Conservation (phyloP, 2,888 invertebrate genomes). For the Crocallis elinguaria region DNA sequence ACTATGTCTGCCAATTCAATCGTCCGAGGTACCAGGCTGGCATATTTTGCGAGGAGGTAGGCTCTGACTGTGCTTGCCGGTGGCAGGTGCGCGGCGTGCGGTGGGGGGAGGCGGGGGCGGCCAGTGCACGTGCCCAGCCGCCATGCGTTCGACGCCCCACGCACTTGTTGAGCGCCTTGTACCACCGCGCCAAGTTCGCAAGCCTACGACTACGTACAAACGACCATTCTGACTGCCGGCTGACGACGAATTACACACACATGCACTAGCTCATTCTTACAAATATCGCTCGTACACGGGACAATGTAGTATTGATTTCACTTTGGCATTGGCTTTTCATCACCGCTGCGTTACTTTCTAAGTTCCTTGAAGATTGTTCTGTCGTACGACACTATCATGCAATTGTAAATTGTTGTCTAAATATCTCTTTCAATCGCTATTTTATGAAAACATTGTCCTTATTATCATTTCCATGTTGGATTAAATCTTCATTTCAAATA, state of each 20-base stretch:
- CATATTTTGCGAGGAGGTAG: constrained; percentile 60
- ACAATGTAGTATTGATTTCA: constrained; percentile 51
- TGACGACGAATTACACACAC: constrained; percentile 43
- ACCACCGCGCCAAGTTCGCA: constrained; percentile 44
- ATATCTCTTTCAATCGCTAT: background rate
- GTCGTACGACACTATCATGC: background rate
- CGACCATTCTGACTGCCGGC: constrained; percentile 33
- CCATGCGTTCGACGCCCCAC: constrained; percentile 72
- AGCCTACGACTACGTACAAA: constrained; percentile 37
- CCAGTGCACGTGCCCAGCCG: constrained; percentile 77
- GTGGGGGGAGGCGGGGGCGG: constrained; percentile 41
- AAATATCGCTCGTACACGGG: constrained; percentile 40
- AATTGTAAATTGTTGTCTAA: background rate
- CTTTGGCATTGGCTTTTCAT: constrained; percentile 27
- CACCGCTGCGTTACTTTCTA: constrained; percentile 14
- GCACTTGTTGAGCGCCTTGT: constrained; percentile 76
- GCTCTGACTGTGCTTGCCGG: constrained; percentile 57
- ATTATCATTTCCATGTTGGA: too few species aligned
- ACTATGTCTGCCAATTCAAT: constrained; percentile 81
- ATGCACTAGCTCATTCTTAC: constrained; percentile 52
- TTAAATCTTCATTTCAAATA: too few species aligned
- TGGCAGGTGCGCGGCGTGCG: constrained; percentile 42
- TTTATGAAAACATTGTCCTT: background rate
- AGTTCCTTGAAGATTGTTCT: constrained; percentile 11
- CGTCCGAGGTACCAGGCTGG: constrained; percentile 67